Percentiles rank a stretch among this genome's conserved stretches.
phyloP scores from a whole-genome alignment of 2,888 invertebrate genomes.

The Rhagium mordax region DNA sequence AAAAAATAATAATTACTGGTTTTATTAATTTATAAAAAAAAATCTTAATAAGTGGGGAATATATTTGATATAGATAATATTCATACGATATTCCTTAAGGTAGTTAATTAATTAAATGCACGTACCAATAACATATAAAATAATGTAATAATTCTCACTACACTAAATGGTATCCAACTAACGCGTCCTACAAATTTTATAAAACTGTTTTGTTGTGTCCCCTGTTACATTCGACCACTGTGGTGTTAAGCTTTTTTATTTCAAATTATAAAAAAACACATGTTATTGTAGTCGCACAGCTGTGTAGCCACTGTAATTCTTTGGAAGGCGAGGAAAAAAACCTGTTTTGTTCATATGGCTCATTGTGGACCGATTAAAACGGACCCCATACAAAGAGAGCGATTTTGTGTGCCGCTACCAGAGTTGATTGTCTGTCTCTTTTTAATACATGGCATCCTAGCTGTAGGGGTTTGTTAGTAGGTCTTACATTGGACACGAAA shows the following conservation, averaged over 20 bases:
- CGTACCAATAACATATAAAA: constrained; percentile 12
- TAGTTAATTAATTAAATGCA: constrained; percentile 2
- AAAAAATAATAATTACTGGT: too few relatives aligned
- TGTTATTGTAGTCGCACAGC: constrained; percentile 64
- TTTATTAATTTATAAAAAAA: too few relatives aligned
- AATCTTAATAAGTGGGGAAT: too few relatives aligned
- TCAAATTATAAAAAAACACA: constrained; percentile 68
- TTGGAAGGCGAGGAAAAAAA: constrained; percentile 41
- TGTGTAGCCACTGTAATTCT: constrained; percentile 42
- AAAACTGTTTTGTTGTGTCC: constrained; percentile 63
- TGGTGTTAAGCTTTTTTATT: constrained; percentile 68
- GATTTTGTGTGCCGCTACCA: constrained; percentile 51
- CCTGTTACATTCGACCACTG: constrained; percentile 64
- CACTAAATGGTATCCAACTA: constrained; percentile 40
- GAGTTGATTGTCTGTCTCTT: constrained; percentile 48
- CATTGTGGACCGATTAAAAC: constrained; percentile 67
- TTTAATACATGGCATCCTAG: constrained; percentile 15
- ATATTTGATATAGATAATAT: not conserved
- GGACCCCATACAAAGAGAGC: constrained; percentile 69
- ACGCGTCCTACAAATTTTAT: constrained; percentile 58
- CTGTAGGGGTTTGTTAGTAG: constrained; percentile 39
- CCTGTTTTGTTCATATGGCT: constrained; percentile 57
- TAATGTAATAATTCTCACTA: constrained; percentile 32
- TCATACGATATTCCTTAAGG: not conserved
- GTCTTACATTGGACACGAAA: constrained; percentile 57